Evolutionary conservation across 2,797 vertebrate genomes (phyloP), one percentile per base, ranked within the genome.

Genomic region (Acanthis flammea): DNA sequence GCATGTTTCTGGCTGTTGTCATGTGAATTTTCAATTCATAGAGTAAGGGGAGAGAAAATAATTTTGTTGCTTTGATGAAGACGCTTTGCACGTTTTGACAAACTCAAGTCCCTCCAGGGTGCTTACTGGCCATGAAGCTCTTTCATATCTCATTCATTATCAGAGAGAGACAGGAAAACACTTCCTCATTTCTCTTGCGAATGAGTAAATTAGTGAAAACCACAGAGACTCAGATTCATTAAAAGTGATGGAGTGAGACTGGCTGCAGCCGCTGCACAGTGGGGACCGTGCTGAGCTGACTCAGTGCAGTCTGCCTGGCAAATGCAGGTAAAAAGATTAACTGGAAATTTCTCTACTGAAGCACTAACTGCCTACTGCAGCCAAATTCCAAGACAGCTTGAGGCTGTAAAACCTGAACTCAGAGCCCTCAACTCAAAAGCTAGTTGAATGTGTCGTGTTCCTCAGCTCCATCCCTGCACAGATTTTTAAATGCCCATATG

Each of bases 131-230:
- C 96, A 97, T 97, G 97, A 97, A 97, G 72, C 88, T 97, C 96
- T 96, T 97, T 97, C 97, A 95, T 96, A 96, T 97, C 96, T 97
- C 96, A 97, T 97, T 97, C 96, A 96, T 97, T 97, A 97, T 94
- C 63, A 1, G 88, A 86, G 95, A 93, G 77, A 96, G 95, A 94
- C 75, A 94, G 95, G 94, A 91, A 96, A 96, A 96, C 79, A 96
- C 94, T 95, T 95, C 93, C 96, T 95, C 91, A 92, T 96, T 96
- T 92, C 95, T 96, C 95, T 77, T 74, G 90, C 16, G 35, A 96
- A 93, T 79, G 95, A 96, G 96, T 95, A 97, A 97, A 97, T 96
- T 97, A 97, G 96, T 61, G 92, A 94, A 97, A 95, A 95, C 96
- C 96, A 94, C 85, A 90, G 96, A 96, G 96, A 94, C 86, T 84